Conservation (phyloP, 2,797 vertebrate species). For the Pteronotus mesoamericanus region DNA sequence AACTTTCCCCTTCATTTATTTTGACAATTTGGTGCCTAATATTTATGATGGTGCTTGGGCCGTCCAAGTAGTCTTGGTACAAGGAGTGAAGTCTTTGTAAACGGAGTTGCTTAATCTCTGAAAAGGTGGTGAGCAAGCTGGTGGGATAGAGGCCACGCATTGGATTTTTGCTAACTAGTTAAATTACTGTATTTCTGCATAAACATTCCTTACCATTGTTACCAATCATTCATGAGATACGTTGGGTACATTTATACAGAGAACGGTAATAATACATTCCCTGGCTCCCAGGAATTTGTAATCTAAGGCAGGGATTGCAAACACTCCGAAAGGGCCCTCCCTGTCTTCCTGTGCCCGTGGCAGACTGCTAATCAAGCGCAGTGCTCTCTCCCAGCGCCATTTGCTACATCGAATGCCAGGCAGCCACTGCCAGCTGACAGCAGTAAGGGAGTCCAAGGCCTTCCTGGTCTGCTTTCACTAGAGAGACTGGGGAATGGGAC, state of each 20-base stretch:
- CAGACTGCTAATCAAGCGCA: not conserved
- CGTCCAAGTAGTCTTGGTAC: not conserved
- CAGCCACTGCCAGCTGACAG: not conserved
- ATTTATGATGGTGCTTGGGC: constrained; percentile 48
- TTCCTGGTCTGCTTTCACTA: not conserved
- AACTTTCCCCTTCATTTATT: constrained; percentile 57
- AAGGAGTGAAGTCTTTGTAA: constrained; percentile 22
- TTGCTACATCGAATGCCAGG: not conserved
- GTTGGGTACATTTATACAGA: not conserved
- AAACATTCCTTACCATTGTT: not conserved
- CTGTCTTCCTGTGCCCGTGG: not conserved
- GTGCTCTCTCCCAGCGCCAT: not conserved
- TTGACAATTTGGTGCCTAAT: constrained; percentile 53
- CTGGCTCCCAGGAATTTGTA: not conserved
- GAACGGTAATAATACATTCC: not conserved
- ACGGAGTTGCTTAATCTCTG: not conserved
- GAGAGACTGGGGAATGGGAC: not conserved
- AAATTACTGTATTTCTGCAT: not conserved
- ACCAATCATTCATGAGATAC: not conserved
- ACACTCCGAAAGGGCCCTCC: not conserved
- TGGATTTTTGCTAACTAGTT: not conserved
- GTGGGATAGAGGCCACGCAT: too few relatives aligned
- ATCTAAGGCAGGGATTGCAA: not conserved
- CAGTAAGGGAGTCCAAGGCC: not conserved
- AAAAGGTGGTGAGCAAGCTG: not conserved